These are phyloP conservation scores for Carapus acus DNA, from an alignment of 2,797 vertebrate genomes.

Conservation along the genomic window DNA sequence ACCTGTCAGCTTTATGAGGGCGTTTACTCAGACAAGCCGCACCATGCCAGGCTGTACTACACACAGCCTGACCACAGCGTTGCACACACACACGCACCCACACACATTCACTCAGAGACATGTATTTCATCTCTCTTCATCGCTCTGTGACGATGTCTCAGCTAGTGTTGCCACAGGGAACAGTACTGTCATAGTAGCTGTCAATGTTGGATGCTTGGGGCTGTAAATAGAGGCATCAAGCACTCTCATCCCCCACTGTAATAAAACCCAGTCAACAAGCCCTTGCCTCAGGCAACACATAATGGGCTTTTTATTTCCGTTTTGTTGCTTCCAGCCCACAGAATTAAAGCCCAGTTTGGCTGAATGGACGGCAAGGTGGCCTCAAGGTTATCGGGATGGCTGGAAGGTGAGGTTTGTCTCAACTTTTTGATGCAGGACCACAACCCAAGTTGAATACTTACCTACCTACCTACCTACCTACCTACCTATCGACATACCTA, in stretches of 20 bases:
- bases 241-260: slow-evolving; percentile 63
- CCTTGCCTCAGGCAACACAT: slow-evolving; percentile 66
- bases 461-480: no score
- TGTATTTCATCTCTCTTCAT: slow-evolving; percentile 20
- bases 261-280: slow-evolving; percentile 78
- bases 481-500: no score
- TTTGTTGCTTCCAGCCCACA: slow-evolving; percentile 63
- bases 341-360: slow-evolving; percentile 71
- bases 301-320: slow-evolving; percentile 77
- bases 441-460: no score
- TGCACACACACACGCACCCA: slow-evolving; percentile 9
- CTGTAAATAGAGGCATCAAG: slow-evolving; percentile 78
- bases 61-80: slow-evolving; percentile 50
- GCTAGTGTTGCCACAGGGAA: slow-evolving; percentile 68
- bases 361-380: slow-evolving; percentile 60
- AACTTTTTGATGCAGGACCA: no score
- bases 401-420: slow-evolving; percentile 22
- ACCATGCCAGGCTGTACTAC: slow-evolving; percentile 58
- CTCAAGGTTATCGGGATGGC: slow-evolving; percentile 67
- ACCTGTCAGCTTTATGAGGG: slow-evolving; percentile 95
- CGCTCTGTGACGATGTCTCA: slow-evolving; percentile 60
- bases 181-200: slow-evolving; percentile 60
- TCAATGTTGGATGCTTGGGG: slow-evolving; percentile 61
- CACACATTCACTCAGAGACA: slow-evolving; percentile 24
- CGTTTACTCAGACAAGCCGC: slow-evolving; percentile 79